phyloP scores from a whole-genome alignment of 64 coral and sea anemone genomes.

The Dendronephthya gigantea region DNA sequence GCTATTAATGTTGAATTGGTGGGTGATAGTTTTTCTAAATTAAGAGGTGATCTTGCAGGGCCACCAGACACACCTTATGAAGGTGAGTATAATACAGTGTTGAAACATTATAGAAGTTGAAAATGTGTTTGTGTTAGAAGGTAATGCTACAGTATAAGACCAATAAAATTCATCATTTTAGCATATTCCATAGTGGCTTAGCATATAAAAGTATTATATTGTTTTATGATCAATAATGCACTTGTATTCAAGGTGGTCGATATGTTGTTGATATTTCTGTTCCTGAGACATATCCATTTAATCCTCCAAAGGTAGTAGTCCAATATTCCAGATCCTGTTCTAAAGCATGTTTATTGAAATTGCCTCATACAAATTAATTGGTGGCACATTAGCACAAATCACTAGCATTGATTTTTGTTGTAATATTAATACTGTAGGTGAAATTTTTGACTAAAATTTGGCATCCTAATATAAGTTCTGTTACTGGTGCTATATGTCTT shows the following conservation, averaged over 20 bases:
- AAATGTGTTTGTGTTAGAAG: neutral
- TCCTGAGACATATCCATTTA: constrained; percentile 97
- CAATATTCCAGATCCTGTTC: neutral
- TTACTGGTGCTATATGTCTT: constrained; percentile 92
- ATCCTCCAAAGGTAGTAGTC: constrained; percentile 75
- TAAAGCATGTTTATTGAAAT: neutral
- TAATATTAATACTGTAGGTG: too few relatives aligned
- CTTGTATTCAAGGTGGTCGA: constrained; percentile 58
- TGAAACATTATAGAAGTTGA: neutral
- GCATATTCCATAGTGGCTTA: too few relatives aligned
- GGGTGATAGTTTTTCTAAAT: constrained; percentile 43
- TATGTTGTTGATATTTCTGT: constrained; percentile 83
- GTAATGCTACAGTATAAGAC: neutral
- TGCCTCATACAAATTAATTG: neutral
- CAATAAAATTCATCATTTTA: too few relatives aligned
- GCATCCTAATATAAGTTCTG: constrained; percentile 99
- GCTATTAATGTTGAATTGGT: constrained; percentile 51
- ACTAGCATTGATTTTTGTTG: too few relatives aligned
- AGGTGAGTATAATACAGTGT: constrained; percentile 17
- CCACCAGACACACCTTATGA: constrained; percentile 70
- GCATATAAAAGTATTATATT: too few relatives aligned
- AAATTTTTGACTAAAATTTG: constrained; percentile 92
- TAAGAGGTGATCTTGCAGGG: constrained; percentile 47
- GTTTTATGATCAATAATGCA: neutral
- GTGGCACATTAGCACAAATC: too few relatives aligned